Evolutionary conservation across 2,888 invertebrate genomes (phyloP).

Genomic region (Eristalis pertinax): DNA sequence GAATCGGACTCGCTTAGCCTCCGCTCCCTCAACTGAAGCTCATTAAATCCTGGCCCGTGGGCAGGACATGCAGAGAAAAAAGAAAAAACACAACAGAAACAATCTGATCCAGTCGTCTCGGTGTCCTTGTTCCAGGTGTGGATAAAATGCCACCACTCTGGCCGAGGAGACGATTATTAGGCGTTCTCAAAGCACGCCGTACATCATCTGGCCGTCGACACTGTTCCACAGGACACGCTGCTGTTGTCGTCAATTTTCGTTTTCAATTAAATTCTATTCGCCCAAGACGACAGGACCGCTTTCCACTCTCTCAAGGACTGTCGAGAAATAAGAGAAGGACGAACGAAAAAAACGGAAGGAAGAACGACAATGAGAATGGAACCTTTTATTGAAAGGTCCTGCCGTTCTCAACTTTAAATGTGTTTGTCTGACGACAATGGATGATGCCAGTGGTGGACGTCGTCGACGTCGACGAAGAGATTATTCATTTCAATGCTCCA

Average conservation of each 20-base stretch:
- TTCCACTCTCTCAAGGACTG: background rate
- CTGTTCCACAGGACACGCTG: constrained; percentile 1
- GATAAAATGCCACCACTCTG: constrained; percentile 21
- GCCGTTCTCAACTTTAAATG: constrained; percentile 61
- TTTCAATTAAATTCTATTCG: constrained; percentile 65
- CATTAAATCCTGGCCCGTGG: constrained; percentile 41
- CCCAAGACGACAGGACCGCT: background rate
- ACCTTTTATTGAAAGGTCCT: constrained; percentile 41
- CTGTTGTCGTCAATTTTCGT: constrained; percentile 54
- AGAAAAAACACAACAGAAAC: background rate
- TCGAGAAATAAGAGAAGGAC: background rate
- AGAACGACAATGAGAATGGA: constrained; percentile 31
- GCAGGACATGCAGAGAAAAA: background rate
- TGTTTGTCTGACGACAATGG: constrained; percentile 44
- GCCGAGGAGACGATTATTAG: constrained; percentile 31
- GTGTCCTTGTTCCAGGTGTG: background rate
- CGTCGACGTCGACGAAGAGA: constrained; percentile 18
- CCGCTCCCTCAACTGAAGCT: constrained; percentile 18
- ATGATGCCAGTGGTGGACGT: constrained; percentile 2
- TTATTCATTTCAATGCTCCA: constrained; percentile 64
- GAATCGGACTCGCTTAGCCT: constrained; percentile 20
- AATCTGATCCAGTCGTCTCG: background rate
- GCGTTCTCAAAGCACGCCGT: constrained; percentile 23
- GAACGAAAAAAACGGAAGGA: background rate
- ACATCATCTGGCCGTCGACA: constrained; percentile 19